These are phyloP conservation scores for Tortrix viridana DNA, from an alignment of 2,888 invertebrate species.

Conservation along the genomic window DNA sequence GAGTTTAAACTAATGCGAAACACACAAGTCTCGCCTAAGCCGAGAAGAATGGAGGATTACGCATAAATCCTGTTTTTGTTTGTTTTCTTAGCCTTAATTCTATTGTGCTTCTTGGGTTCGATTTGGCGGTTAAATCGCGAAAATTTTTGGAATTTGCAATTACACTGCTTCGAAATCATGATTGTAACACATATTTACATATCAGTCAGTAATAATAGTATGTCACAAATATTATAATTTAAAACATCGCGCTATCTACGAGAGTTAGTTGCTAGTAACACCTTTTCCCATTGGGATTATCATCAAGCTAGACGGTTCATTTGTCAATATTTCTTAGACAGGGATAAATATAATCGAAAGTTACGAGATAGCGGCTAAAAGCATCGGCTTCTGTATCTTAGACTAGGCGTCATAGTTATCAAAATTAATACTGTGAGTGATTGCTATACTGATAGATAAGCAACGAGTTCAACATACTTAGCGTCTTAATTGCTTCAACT, in stretches of 20 bases:
- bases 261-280: conserved; percentile 56
- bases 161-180: no score
- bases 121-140: conserved; percentile 49
- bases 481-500: conserved; percentile 44
- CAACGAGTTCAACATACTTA: conserved; percentile 44
- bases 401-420: conserved; percentile 75
- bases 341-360: conserved; percentile 61
- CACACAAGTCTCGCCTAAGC: conserved; percentile 68
- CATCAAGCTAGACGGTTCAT: conserved; percentile 56
- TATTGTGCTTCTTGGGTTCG: conserved; percentile 56
- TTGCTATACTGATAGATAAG: conserved; percentile 65
- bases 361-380: conserved; percentile 71
- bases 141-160: conserved; percentile 6
- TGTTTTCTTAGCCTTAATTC: conserved; percentile 78
- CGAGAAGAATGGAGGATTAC: conserved; percentile 75
- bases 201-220: background rate
- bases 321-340: conserved; percentile 63
- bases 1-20: conserved; percentile 79
- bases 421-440: conserved; percentile 79
- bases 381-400: conserved; percentile 76
- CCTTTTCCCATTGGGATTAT: conserved; percentile 60
- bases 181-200: background rate
- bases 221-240: background rate
- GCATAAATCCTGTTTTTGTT: conserved; percentile 82
- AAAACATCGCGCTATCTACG: conserved; percentile 23